Conservation (phyloP, 2,113 vertebrate genomes). For the Nymphicus hollandicus region DNA sequence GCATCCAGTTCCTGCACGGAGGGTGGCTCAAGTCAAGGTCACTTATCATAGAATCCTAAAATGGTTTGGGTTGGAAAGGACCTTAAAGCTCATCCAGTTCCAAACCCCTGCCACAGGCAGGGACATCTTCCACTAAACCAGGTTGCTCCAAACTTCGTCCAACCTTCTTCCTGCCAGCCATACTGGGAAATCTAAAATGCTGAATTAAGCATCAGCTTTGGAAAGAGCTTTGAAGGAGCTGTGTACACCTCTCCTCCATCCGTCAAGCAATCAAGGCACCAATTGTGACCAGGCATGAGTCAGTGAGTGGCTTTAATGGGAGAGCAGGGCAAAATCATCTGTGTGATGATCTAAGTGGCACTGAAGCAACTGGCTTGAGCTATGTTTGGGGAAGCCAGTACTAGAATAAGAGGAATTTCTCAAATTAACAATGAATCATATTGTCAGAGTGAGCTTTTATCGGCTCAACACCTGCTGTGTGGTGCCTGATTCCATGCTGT, state of each 20-base stretch:
- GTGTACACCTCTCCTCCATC: rapidly evolving
- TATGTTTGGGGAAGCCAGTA: not conserved
- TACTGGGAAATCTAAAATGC: not conserved
- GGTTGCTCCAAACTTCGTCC: not conserved
- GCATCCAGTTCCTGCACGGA: not conserved
- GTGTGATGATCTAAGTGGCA: rapidly evolving
- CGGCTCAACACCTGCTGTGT: not conserved
- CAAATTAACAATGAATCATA: not conserved
- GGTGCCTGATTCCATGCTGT: not conserved
- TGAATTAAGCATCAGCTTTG: not conserved
- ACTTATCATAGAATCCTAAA: not conserved
- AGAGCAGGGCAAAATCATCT: not conserved
- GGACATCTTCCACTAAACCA: not conserved
- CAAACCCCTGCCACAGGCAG: not conserved
- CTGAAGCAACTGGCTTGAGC: not conserved
- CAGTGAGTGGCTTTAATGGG: not conserved
- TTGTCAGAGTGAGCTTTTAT: not conserved
- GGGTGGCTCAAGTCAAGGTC: not conserved
- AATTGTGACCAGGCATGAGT: not conserved
- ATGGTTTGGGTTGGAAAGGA: not conserved
- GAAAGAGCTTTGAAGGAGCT: not conserved
- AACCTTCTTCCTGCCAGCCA: not conserved
- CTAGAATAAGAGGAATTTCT: not conserved
- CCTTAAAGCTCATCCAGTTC: not conserved
- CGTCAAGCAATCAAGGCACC: rapidly evolving